phyloP scores from a whole-genome alignment of 2,797 vertebrate genomes.

The Poeciliopsis turneri region DNA sequence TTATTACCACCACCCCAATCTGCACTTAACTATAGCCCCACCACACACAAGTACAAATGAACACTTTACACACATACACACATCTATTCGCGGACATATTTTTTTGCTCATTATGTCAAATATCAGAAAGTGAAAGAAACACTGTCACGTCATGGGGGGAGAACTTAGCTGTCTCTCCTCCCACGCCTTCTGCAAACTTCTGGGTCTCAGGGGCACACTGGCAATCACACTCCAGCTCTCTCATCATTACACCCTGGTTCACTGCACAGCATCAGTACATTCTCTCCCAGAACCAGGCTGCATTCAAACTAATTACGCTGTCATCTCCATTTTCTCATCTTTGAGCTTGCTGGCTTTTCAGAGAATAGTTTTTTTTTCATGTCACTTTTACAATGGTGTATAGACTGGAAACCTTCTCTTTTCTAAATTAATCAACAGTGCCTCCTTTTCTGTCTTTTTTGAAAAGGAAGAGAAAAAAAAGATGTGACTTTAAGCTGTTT shows the following conservation, averaged over 20 bases:
- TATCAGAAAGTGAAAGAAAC: conserved; percentile 67
- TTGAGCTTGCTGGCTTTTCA: conserved; percentile 61
- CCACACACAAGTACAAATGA: conserved; percentile 20
- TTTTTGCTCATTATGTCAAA: conserved; percentile 72
- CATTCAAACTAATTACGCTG: conserved; percentile 74
- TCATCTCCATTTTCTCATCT: conserved; percentile 68
- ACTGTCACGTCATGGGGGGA: conserved; percentile 54
- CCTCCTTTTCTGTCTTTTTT: conserved; percentile 32
- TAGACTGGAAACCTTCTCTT: conserved; percentile 51
- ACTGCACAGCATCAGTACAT: conserved; percentile 53
- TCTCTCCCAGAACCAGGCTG: conserved; percentile 58
- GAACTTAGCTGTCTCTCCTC: conserved; percentile 49
- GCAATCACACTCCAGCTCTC: conserved; percentile 57
- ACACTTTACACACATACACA: conserved; percentile 14
- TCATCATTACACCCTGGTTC: conserved; percentile 66
- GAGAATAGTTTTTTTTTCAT: conserved; percentile 68
- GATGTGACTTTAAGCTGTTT: conserved; percentile 60
- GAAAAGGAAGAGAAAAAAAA: conserved; percentile 38
- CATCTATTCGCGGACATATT: background rate
- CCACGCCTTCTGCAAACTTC: conserved; percentile 56
- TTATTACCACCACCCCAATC: conserved; percentile 59
- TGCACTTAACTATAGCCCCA: conserved; percentile 17
- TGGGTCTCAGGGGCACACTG: conserved; percentile 62
- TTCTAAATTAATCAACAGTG: conserved; percentile 69
- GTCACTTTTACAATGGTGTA: conserved; percentile 68